Evolutionary conservation across 2,113 vertebrate species (phyloP).

Genomic region (Chloebia gouldiae): DNA sequence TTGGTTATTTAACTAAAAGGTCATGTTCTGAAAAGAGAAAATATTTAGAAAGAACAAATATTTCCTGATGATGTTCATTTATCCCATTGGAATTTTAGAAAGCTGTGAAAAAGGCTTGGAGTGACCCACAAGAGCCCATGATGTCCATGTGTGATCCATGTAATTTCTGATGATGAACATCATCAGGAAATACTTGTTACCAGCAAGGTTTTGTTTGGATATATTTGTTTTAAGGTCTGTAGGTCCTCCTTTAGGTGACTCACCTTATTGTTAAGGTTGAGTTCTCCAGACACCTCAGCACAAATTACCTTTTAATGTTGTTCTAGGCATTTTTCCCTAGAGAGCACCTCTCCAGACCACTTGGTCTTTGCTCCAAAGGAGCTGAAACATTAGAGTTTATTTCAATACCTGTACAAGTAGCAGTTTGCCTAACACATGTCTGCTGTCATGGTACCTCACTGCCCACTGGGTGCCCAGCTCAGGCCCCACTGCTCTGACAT

Average conservation of each 20-base stretch:
- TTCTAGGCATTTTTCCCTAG: neutral
- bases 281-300: neutral
- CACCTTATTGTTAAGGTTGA: neutral
- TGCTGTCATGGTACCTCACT: neutral
- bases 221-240: neutral
- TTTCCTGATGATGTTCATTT: neutral
- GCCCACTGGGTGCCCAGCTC: neutral
- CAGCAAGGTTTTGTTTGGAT: neutral
- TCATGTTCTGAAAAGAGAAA: neutral
- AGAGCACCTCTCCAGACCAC: neutral
- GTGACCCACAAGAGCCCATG: neutral
- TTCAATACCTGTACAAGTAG: neutral
- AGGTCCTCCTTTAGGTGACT: neutral
- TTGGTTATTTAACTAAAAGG: neutral
- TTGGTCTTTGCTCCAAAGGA: neutral
- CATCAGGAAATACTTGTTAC: neutral
- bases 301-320: neutral
- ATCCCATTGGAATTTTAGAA: neutral
- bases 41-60: neutral
- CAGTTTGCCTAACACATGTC: neutral
- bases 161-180: neutral
- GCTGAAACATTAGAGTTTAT: neutral
- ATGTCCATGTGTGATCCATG: neutral
- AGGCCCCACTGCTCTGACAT: neutral
- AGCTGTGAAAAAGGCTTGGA: neutral